A percentile compares a stretch with the other conserved stretches of the same genome.
phyloP scores from a whole-genome alignment of 2,888 invertebrate genomes.

The Diaprepes abbreviatus region DNA sequence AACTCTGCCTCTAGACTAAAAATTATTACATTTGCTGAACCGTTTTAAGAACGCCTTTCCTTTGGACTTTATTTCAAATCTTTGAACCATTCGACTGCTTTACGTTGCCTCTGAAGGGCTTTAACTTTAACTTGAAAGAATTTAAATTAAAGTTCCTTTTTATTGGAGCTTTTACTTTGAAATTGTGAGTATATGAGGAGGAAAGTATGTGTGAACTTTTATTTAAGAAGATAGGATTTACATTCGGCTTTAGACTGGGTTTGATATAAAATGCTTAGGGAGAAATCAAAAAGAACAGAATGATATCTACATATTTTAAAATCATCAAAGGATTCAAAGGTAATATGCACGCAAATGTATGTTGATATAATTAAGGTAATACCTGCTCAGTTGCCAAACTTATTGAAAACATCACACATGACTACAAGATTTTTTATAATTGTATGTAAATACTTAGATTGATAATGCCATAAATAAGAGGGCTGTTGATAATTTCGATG shows the following conservation, averaged over 20 bases:
- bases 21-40: not conserved
- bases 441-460: no score
- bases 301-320: no score
- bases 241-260: not conserved
- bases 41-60: conserved; percentile 10
- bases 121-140: conserved; percentile 27
- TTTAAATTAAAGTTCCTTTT: conserved; percentile 41
- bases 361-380: no score
- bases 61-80: conserved; percentile 15
- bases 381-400: no score
- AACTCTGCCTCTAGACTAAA: not conserved
- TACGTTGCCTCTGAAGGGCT: conserved; percentile 8
- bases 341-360: no score
- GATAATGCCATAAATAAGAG: no score
- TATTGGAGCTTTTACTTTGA: conserved; percentile 22
- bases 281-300: no score
- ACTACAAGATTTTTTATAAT: no score
- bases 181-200: conserved; percentile 13
- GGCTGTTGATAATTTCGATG: no score
- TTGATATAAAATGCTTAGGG: not conserved
- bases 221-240: not conserved
- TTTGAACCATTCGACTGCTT: conserved; percentile 8
- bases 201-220: conserved; percentile 7
- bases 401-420: no score
- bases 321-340: no score